Percentiles rank a stretch among this genome's conserved stretches.
Evolutionary conservation across 2,113 vertebrate species (phyloP).

Genomic region (Crotalus horridus): DNA sequence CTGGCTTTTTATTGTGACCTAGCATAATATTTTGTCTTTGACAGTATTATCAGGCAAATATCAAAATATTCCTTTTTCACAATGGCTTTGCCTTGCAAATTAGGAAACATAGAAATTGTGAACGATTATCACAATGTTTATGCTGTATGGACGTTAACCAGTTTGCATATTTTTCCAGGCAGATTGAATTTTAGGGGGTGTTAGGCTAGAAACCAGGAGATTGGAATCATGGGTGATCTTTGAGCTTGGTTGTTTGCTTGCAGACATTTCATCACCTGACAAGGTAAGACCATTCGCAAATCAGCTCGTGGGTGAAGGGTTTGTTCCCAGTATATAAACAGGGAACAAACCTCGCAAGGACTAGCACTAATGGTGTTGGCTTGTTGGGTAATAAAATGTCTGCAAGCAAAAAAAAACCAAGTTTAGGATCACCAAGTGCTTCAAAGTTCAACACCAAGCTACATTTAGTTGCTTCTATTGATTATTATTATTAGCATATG

Average conservation of each 20-base stretch:
- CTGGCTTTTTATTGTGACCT: neutral
- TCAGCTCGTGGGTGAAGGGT: neutral
- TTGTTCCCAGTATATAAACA: neutral
- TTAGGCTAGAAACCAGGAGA: neutral
- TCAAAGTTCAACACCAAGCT: neutral
- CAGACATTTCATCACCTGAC: neutral
- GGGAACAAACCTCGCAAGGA: neutral
- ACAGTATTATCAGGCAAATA: neutral
- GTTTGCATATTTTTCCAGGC: neutral
- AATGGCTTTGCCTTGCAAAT: neutral
- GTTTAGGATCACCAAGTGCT: neutral
- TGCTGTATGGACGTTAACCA: neutral
- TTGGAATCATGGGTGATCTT: neutral
- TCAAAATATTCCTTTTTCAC: neutral
- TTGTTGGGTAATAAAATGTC: neutral
- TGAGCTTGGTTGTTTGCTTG: neutral
- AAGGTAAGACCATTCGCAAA: neutral
- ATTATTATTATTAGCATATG: neutral
- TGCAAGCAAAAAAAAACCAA: neutral
- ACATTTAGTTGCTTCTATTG: neutral
- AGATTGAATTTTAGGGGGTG: neutral
- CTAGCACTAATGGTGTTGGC: neutral
- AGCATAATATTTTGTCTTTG: neutral
- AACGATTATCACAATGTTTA: neutral
- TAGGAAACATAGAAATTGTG: neutral